Base-by-base conservation (phyloP, 2,797 vertebrate species). In the Melopsittacus undulatus region DNA sequence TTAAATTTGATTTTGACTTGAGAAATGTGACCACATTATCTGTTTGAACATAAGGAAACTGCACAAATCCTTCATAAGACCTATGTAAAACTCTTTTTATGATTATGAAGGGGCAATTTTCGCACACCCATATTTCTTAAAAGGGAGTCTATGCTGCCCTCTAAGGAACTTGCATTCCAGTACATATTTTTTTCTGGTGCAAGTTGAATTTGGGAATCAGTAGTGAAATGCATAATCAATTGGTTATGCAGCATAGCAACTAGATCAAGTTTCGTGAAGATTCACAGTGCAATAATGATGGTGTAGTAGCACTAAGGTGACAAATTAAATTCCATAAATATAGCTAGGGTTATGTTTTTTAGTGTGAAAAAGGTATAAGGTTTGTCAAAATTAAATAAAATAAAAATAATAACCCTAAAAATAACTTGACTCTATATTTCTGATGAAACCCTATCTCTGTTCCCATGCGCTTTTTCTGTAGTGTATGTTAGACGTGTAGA, bases 1-100 rank as follows among this genome's bases (percentile, higher is more conserved):
- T 95, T 94, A 96, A 97, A 97, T 97, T 96, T 96, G 92, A 96
- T 96, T 96, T 96, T 95, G 66, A 92, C 92, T 94, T 92, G 95
- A 95, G 94, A 95, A 96, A 97, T 92, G 70, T 90, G 83, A 79
- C 87, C 91, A 95, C 56, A 96, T 96, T 96, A 97, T 97, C 96
- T 95, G 51, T 96, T 96, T 96, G 95, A 95, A 96, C 96, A 96
- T 96, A 95, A 96, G 95, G 89, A 96, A 95, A 94, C 89, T 88
- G 94, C 91, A 91, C 73, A 96, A 96, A 96, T 96, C 92, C 92
- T 70, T 93, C 82, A 83, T 91, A 96, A 96, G 91, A 77, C 89
- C 83, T 94, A 92, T 94, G 92, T 96, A 95, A 96, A 97, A 96
- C 54, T 78, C 80, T 85, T 97, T 97, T 97, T 92, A 96, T 96